Conservation (phyloP, 2,113 vertebrate genomes). For the Elachura formosa region DNA sequence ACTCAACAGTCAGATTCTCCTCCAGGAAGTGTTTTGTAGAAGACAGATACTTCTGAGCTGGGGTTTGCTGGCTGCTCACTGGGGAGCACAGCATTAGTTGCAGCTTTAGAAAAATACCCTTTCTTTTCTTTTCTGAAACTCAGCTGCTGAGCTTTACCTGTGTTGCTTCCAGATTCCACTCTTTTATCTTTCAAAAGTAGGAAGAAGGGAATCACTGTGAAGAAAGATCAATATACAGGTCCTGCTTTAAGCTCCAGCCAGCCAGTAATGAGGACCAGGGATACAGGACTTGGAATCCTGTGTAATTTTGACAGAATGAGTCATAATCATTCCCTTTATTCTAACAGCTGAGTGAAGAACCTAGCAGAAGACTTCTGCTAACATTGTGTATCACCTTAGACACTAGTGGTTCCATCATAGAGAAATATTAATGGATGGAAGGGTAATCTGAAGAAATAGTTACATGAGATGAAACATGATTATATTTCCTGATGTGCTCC, state of each 20-base stretch:
- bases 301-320: background rate
- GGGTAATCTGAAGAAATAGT: background rate
- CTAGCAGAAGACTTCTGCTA: background rate
- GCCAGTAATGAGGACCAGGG: background rate
- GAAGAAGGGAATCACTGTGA: background rate
- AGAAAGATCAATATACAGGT: background rate
- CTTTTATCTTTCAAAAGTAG: background rate
- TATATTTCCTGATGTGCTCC: background rate
- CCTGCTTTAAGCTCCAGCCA: background rate
- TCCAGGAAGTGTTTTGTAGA: background rate
- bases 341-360: background rate
- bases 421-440: background rate
- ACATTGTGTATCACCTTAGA: background rate
- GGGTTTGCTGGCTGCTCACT: background rate
- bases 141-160: background rate
- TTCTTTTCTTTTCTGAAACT: background rate
- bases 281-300: background rate
- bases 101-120: background rate
- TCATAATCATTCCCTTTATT: background rate
- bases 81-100: background rate
- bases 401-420: background rate
- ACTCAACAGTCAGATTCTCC: background rate
- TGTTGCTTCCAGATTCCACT: background rate
- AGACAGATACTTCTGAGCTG: background rate
- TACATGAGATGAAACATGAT: background rate